Percentiles rank a stretch among this genome's conserved stretches.
Evolutionary conservation across 1,140 invertebrate genomes (phyloP).

Genomic region (Brachionus paranguensis): DNA sequence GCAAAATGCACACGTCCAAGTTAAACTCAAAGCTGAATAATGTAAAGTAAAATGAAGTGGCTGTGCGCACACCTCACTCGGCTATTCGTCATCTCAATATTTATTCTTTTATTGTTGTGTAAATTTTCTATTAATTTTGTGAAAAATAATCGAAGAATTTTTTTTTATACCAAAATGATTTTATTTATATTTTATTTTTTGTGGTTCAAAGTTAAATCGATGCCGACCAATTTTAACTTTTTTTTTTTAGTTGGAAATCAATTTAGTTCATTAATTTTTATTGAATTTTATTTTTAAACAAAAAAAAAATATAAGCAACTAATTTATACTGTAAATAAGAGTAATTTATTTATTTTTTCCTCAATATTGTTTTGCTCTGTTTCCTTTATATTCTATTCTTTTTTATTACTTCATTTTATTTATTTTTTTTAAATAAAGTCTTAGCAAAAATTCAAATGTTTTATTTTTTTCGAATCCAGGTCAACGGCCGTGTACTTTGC

Average conservation of each 20-base stretch:
- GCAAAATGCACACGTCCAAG: background rate
- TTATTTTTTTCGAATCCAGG: background rate
- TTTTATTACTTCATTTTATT: background rate
- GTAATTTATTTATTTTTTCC: background rate
- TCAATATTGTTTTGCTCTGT: background rate
- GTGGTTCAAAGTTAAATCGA: background rate
- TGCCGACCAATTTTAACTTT: slow-evolving; percentile 10
- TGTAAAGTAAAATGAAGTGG: background rate
- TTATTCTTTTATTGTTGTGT: background rate
- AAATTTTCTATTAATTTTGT: background rate
- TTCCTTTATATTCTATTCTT: background rate
- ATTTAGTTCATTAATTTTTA: background rate
- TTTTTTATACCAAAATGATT: background rate
- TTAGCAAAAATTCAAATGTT: background rate
- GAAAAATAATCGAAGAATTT: background rate
- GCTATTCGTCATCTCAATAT: background rate
- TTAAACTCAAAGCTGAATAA: background rate
- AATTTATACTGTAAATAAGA: background rate
- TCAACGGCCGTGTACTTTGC: background rate
- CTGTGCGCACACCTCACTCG: background rate
- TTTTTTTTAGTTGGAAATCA: background rate
- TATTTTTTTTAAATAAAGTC: background rate
- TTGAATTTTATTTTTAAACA: background rate
- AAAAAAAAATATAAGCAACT: background rate
- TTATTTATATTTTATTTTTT: background rate